Evolutionary conservation across 1,140 invertebrate species (phyloP).

Genomic region (Kradibia gibbosae): DNA sequence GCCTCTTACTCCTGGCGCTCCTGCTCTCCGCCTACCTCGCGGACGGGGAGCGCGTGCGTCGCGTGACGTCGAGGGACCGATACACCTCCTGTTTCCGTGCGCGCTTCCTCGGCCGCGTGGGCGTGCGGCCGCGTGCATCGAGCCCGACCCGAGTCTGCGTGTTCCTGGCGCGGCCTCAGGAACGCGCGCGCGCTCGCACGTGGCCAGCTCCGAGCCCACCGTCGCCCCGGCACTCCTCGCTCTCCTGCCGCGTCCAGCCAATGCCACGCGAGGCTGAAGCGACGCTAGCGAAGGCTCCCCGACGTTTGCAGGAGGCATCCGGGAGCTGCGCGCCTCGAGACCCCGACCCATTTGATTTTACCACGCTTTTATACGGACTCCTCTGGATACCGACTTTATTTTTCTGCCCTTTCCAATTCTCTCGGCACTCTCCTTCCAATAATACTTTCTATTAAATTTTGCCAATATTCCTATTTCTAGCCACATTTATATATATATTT

Average conservation of each 20-base stretch:
- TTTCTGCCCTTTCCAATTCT: background rate
- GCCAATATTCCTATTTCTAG: too few species aligned
- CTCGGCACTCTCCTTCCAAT: too few species aligned
- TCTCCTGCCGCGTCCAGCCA: background rate
- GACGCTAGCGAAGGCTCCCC: too few species aligned
- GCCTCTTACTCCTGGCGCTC: conserved; percentile 17
- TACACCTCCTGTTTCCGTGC: background rate
- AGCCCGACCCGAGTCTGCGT: too few species aligned
- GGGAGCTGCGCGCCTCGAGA: background rate
- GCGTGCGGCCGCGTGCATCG: too few species aligned
- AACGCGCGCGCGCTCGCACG: background rate
- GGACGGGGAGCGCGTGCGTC: background rate
- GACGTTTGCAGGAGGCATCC: too few species aligned
- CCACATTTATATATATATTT: too few species aligned
- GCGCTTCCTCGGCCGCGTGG: background rate
- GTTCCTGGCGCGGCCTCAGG: too few species aligned
- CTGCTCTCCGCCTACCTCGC: too few species aligned
- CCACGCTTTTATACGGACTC: too few species aligned
- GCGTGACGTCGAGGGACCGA: background rate
- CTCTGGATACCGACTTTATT: background rate
- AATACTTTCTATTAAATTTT: too few species aligned
- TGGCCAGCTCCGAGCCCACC: background rate
- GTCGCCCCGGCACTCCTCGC: too few species aligned
- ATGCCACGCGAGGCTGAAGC: conserved; percentile 15
- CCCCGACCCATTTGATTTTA: background rate